Evolutionary conservation across 2,888 invertebrate genomes (phyloP), one percentile per base, ranked within the genome.

Genomic region (Neocrepidodera transversa): DNA sequence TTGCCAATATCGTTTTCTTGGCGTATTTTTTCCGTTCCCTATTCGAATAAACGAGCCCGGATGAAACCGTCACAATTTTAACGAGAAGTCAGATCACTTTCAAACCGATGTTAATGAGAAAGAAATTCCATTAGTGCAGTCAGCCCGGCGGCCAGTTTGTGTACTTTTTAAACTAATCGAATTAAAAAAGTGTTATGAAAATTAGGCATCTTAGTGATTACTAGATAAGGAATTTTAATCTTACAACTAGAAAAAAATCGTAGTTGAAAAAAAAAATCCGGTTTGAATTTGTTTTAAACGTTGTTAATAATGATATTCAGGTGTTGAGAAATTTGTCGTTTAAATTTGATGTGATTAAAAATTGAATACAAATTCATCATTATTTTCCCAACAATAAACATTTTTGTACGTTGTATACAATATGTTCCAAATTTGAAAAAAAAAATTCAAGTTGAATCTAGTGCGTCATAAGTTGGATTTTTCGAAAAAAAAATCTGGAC

Each of bases 51-150:
- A 20, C 47, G 32, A 1, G 47, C 30, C 32, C 30, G 17, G 32
- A 48, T 48, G 47, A 11, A 48, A 36, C 23, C 49, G 35, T 49
- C 35, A 36, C 17, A 49, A 35, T 35, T 20, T 20, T 35, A 23
- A 18, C 20, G 49, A 49, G 49, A 35, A 35, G 23, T 20, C n/a
- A n/a, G 13, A 49, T 49, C 49, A 23, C 32, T 49, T 49, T 36
- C 49, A 49, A 20, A 49, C 49, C 35, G 20, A 49, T 49, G 49
- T 49, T 49, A 49, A 49, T 36, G 49, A 49, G 35, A 35, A 49
- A 11, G 17, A 18, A 49, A 49, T 49, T 17, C 35, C 49, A 49
- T 49, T 49, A 49, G 23, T 36, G 14, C 35, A 49, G 49, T 49
- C 49, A 35, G 35, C 49, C 49, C 16, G 17, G 13, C n/a, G 23